Base-by-base conservation (phyloP, 2,797 vertebrate species). In the Acrocephalus scirpaceus region DNA sequence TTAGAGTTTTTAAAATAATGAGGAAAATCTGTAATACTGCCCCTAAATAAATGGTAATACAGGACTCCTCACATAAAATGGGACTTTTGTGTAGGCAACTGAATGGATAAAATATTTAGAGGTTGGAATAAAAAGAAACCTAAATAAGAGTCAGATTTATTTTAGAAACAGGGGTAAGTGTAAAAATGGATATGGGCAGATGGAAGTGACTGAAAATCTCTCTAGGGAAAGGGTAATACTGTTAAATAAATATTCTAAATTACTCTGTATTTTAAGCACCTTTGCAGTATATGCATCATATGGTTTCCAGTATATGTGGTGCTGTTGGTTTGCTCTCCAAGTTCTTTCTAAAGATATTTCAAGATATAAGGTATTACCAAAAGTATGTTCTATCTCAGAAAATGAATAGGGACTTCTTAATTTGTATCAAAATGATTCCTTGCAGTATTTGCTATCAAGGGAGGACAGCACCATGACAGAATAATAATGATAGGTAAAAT, bases 121-220 rank as follows among this genome's bases (percentile, higher is more conserved):
- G 32, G 6, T n/a, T 44, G 70, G 21, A 88, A 91, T 88, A 82
- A 66, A 92, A 90, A 77, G 32, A 94, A 95, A 64, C 13, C 11
- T 54, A 47, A 80, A 57, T 42, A 82, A 78, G 54, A 84, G 42
- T 26, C 25, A 93, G 57, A 83, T 77, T 90, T 94, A 85, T 93
- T 96, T 92, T 85, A 72, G 80, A 90, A 91, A 82, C 5, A 72
- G 29, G 50, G 26, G 32, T 77, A 90, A 92, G 56, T 74, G 64
- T 87, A 92, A 96, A 96, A 96, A 92, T 85, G 54, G 83, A 85
- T 94, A 40, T 51, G 76, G 36, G 58, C 82, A 95, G 89, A 93
- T 87, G 74, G 88, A 93, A 88, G 53, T 91, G 38, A 92, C 71
- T 80, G 64, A 95, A 96, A 82, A 69, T 87, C 60, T 93, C 77